phyloP scores from a whole-genome alignment of 2,113 vertebrate genomes.

The Chaetura pelagica region DNA sequence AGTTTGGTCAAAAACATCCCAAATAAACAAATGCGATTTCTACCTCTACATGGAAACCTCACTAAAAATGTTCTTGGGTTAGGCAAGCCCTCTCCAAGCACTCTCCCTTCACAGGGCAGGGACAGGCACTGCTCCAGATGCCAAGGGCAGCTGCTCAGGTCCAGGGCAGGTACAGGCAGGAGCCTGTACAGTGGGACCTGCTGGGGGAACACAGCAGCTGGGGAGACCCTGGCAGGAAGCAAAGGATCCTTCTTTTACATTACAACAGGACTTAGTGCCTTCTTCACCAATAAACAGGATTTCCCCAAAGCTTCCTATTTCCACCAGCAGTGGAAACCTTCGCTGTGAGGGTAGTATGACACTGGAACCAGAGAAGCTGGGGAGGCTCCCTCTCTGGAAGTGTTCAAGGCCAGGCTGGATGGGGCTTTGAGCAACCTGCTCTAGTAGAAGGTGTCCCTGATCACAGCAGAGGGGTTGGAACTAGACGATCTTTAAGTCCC shows the following conservation, averaged over 20 bases:
- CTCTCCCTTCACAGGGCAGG: neutral
- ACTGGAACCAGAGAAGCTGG: too few relatives aligned
- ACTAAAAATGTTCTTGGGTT: neutral
- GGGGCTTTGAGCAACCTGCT: too few relatives aligned
- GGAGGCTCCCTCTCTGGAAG: too few relatives aligned
- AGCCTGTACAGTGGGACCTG: neutral
- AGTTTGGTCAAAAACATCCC: neutral
- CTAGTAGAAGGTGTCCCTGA: too few relatives aligned
- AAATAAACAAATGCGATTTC: neutral
- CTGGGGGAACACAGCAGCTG: rapidly evolving
- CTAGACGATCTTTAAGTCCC: too few relatives aligned
- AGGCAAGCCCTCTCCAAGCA: neutral
- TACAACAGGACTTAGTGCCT: neutral
- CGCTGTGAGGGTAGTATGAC: too few relatives aligned
- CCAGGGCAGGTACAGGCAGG: neutral
- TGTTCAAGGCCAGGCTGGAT: too few relatives aligned
- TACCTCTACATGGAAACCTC: neutral
- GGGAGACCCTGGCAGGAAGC: neutral
- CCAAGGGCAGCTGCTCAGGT: neutral
- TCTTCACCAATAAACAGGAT: neutral
- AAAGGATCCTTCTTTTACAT: neutral
- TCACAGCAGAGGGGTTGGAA: too few relatives aligned
- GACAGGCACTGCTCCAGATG: too few relatives aligned
- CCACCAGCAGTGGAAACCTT: neutral
- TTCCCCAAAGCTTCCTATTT: neutral